A percentile compares a stretch with the other conserved stretches of the same genome.
Evolutionary conservation across 2,113 vertebrate species (phyloP).

Genomic region (Lagenorhynchus albirostris): DNA sequence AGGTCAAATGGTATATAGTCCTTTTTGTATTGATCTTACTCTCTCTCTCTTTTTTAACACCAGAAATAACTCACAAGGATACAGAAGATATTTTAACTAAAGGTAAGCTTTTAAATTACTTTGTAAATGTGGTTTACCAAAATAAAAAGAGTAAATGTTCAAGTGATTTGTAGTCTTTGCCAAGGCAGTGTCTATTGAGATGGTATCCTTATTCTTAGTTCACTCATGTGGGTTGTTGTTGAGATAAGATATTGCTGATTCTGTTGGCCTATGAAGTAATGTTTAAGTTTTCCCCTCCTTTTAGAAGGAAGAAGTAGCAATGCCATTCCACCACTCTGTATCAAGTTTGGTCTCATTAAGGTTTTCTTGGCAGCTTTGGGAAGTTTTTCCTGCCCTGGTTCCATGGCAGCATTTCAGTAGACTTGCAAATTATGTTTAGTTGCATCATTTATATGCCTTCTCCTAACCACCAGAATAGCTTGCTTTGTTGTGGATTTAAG

Average conservation of each 20-base stretch:
- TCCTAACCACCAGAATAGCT: slow-evolving; percentile 2
- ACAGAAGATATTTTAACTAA: slow-evolving; percentile 49
- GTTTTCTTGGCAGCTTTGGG: neutral
- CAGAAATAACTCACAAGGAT: slow-evolving; percentile 51
- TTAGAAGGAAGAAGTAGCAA: neutral
- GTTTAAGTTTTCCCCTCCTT: neutral
- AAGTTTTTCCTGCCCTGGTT: neutral
- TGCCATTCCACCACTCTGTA: neutral
- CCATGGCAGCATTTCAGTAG: neutral
- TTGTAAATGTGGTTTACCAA: neutral
- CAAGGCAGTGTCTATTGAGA: neutral
- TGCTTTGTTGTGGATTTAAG: neutral
- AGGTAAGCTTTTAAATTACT: slow-evolving; percentile 61
- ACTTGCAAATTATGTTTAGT: neutral
- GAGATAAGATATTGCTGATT: neutral
- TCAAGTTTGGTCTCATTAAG: neutral
- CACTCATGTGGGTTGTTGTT: neutral
- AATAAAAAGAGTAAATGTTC: neutral
- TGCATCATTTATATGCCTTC: neutral
- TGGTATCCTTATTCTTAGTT: neutral
- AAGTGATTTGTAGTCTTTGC: neutral
- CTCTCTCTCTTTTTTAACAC: neutral
- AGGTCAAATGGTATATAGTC: neutral
- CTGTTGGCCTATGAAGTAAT: neutral
- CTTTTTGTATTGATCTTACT: neutral